phyloP scores from a whole-genome alignment of 2,888 invertebrate species.

The Hofmannophila pseudospretella region DNA sequence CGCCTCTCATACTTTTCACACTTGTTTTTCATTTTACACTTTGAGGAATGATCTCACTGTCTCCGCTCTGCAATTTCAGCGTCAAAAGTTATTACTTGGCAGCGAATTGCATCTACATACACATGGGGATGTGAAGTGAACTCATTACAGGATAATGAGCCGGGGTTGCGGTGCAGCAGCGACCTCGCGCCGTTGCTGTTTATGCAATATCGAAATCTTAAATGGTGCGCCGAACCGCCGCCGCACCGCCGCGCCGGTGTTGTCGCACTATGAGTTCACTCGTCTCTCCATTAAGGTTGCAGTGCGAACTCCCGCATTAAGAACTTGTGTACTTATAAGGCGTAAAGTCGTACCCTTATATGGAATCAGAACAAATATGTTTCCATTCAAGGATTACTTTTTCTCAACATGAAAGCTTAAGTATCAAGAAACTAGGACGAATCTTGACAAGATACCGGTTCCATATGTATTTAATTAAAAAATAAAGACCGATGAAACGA shows the following conservation, averaged over 20 bases:
- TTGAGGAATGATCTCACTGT: slow-evolving; percentile 35
- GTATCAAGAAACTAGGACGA: slow-evolving; percentile 32
- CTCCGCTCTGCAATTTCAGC: slow-evolving; percentile 19
- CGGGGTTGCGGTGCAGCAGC: slow-evolving; percentile 21
- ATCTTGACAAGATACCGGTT: slow-evolving; percentile 17
- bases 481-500: neutral
- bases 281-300: slow-evolving; percentile 56
- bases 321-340: slow-evolving; percentile 71
- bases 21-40: slow-evolving; percentile 35
- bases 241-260: slow-evolving; percentile 19
- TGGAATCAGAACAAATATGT: slow-evolving; percentile 53
- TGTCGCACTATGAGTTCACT: slow-evolving; percentile 32
- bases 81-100: slow-evolving; percentile 15
- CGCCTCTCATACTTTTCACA: slow-evolving; percentile 32
- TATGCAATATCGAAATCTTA: slow-evolving; percentile 39
- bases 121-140: slow-evolving; percentile 30
- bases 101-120: slow-evolving; percentile 41
- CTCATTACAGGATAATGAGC: slow-evolving; percentile 21
- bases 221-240: slow-evolving; percentile 32
- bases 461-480: slow-evolving; percentile 3
- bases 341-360: slow-evolving; percentile 51
- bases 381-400: slow-evolving; percentile 59
- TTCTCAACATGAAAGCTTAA: slow-evolving; percentile 27
- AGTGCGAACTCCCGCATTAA: slow-evolving; percentile 60
- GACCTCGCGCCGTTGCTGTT: slow-evolving; percentile 30